Base-by-base conservation (phyloP, 2,888 invertebrate species). In the Brassicogethes aeneus region DNA sequence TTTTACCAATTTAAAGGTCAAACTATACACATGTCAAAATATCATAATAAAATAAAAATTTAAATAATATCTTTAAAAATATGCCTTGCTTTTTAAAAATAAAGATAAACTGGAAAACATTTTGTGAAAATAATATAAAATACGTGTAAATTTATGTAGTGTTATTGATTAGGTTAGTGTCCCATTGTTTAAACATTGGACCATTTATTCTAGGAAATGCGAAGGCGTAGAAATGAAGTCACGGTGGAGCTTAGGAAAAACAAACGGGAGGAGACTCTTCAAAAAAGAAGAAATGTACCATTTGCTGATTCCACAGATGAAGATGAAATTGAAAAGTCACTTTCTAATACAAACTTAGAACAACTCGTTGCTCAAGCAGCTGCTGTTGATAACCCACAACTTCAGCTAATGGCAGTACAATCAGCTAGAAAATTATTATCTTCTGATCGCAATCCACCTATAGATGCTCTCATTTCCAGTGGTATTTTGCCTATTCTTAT, bases 401-500 rank as follows among this genome's bases (percentile, higher is more conserved):
- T 83, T 53, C 93, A 95, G 69, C 76, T 96, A 54, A 76, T 78
- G 52, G 95, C 96, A 39, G 94, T 99, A 15, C 95, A 96, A 69
- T 85, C 91, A 40, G 94, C 94, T 45, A 80, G 97, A 54, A 97
- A 96, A 70, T 74, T 99, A 55, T 75, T 99, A 23, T 97, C 96
- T 5, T 94, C 94, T 50, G 97, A 99, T 69, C 83, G 92, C 59
- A 97, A 97, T 75, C 99, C 99, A 52, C 97, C 99, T 15, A 97
- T 99, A 59, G 94, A 99, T 72, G 88, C 89, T 48, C 75, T 99
- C 51, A 97, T 99, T 57, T 75, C 81, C 34, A 89, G 90, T 65
- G 94, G 94, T 52, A 95, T 99, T 62, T 77, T 99, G 55, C 96
- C 97, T 36, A 87, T 95, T 57, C 78, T 99, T 57, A 67, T 69